Evolutionary conservation across 2,113 vertebrate species (phyloP).

Genomic region (Oreochromis aureus): DNA sequence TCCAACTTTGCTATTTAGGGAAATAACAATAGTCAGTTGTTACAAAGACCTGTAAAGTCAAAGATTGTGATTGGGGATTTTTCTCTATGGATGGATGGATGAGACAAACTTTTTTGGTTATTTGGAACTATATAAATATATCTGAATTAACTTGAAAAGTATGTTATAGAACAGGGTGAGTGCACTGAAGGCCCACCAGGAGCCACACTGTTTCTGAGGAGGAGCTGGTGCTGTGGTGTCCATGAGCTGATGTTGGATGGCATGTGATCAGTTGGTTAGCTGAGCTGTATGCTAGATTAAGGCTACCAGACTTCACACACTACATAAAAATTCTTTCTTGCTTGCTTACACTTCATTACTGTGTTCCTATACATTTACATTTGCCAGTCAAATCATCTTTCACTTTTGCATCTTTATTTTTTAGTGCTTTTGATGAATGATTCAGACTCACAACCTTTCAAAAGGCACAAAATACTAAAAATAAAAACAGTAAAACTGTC

Average conservation of each 20-base stretch:
- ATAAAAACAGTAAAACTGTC: background rate
- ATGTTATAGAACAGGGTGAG: background rate
- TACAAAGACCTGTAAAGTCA: no score
- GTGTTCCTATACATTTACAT: background rate
- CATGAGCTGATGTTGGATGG: background rate
- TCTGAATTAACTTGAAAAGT: background rate
- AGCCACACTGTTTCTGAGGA: background rate
- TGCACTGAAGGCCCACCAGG: background rate
- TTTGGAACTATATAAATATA: background rate
- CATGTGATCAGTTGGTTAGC: background rate
- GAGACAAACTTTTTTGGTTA: background rate
- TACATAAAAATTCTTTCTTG: background rate
- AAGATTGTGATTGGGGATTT: no score
- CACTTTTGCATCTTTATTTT: background rate
- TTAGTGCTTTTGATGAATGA: background rate
- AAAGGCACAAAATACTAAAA: background rate
- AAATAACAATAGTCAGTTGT: no score
- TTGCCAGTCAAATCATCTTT: background rate
- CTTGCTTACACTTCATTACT: background rate
- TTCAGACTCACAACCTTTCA: conserved; percentile 9
- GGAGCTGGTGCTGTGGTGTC: accelerated
- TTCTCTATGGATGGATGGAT: no score
- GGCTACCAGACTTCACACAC: no score
- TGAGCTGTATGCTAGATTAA: background rate
- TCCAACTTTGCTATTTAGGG: no score